phyloP scores from a whole-genome alignment of 1,140 invertebrate genomes.

The Lepidurus couesii region DNA sequence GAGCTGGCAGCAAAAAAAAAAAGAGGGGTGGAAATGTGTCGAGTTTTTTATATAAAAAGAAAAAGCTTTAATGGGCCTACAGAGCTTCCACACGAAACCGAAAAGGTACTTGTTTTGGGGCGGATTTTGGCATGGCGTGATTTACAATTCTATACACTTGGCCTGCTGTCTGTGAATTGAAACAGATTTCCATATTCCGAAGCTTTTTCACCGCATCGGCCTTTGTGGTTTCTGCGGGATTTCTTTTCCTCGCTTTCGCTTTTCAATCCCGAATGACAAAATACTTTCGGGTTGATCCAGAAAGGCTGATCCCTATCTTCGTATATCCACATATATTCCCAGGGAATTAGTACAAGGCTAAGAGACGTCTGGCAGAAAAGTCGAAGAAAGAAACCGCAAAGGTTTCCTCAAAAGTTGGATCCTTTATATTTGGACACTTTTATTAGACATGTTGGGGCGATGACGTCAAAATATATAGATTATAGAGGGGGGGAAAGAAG shows the following conservation, averaged over 20 bases:
- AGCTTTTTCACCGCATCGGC: neutral
- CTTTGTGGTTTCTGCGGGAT: neutral
- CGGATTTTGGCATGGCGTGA: neutral
- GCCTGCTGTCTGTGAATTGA: conserved; percentile 13
- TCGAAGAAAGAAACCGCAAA: too few relatives aligned
- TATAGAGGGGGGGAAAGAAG: neutral
- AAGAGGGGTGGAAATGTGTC: neutral
- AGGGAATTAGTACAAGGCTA: too few relatives aligned
- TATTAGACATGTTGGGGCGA: neutral
- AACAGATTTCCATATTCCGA: neutral
- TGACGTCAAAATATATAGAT: neutral
- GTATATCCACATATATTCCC: too few relatives aligned
- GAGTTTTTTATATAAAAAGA: neutral
- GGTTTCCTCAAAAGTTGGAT: too few relatives aligned
- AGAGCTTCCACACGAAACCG: too few relatives aligned
- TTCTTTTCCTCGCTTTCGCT: too few relatives aligned
- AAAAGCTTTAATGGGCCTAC: neutral
- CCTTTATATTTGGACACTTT: too few relatives aligned
- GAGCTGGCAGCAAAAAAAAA: neutral
- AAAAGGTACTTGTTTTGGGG: too few relatives aligned
- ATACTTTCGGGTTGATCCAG: too few relatives aligned
- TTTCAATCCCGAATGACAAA: too few relatives aligned
- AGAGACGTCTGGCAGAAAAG: too few relatives aligned
- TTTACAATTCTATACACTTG: conserved; percentile 3
- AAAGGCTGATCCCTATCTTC: too few relatives aligned